Base-by-base conservation (phyloP, 1,140 invertebrate genomes). In the Phymastichus coffea region DNA sequence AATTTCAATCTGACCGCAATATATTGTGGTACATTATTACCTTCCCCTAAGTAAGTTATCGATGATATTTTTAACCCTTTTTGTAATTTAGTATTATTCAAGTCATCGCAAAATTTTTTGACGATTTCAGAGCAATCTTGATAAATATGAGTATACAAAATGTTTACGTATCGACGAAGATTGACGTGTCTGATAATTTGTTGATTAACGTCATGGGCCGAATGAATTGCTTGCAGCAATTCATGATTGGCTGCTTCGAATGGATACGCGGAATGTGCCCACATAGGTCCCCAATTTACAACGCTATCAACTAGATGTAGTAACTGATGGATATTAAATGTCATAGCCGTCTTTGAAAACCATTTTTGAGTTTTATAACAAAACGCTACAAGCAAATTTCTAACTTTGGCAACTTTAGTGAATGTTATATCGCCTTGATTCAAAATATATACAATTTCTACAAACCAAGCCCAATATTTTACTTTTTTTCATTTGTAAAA, bases 251-350 rank as follows among this genome's bases (percentile, higher is more conserved):
- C 26, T 8, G 44, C 26, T 46, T 66, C 62, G 40, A 61, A 64
- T 2, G 40, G 30, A 20, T 61, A 66, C 0, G 62, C 54, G 4
- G 65, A 66, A 7, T 58, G 57, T 2, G 47, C 37, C 57, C 47
- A 64, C 6, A 67, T 47, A n/a, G 63, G 65, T 8, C 63, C 65
- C 54, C 41, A 63, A n/a, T 33, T 26, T 12, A 51, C 12, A 40
- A 65, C 55, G 26, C 56, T 48, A 64, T 19, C 10, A 19, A 44
- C 46, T 66, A 58, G 0, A 65, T n/a, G n/a, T n/a, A n/a, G n/a
- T n/a, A n/a, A n/a, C n/a, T n/a, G n/a, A n/a, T n/a, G n/a, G n/a
- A n/a, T 14, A 57, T 68, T 66, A 23, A 49, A 65, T 1, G 51
- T 63, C 59, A 68, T 63, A 14, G 48, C 59, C 26, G 19, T 19